These are phyloP conservation scores for Mesembrinibis cayennensis DNA, from an alignment of 2,113 vertebrate genomes.

Conservation along the genomic window DNA sequence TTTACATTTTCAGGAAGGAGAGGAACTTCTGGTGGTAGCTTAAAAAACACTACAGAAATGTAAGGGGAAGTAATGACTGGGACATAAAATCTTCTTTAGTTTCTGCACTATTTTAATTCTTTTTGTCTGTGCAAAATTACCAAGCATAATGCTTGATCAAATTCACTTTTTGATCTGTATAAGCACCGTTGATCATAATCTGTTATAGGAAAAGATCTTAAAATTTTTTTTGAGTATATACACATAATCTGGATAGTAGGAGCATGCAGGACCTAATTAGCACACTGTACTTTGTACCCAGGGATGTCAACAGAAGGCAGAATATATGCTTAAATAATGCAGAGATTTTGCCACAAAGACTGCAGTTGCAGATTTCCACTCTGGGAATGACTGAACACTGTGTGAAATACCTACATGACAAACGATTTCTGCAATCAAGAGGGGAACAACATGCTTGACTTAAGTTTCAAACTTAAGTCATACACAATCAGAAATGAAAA, in stretches of 20 bases:
- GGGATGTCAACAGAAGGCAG: background rate
- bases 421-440: background rate
- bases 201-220: slow-evolving; percentile 30
- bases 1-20: background rate
- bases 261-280: slow-evolving; percentile 56
- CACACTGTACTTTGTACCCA: background rate
- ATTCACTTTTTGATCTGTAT: slow-evolving; percentile 36
- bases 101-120: background rate
- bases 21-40: background rate
- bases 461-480: background rate
- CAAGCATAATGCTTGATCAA: background rate
- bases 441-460: background rate
- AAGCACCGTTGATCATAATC: slow-evolving; percentile 15
- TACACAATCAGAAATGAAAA: background rate
- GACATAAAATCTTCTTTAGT: background rate
- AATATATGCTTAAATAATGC: slow-evolving; percentile 35
- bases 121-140: slow-evolving; percentile 27
- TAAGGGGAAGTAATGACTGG: background rate
- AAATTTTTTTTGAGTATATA: slow-evolving; percentile 20
- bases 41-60: background rate
- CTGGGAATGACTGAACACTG: background rate
- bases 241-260: slow-evolving; percentile 8
- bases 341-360: slow-evolving; percentile 8
- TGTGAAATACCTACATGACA: background rate
- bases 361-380: background rate